A percentile compares a stretch with the other conserved stretches of the same genome.
phyloP scores from a whole-genome alignment of 2,797 vertebrate species.

The Taenioides sp. region DNA sequence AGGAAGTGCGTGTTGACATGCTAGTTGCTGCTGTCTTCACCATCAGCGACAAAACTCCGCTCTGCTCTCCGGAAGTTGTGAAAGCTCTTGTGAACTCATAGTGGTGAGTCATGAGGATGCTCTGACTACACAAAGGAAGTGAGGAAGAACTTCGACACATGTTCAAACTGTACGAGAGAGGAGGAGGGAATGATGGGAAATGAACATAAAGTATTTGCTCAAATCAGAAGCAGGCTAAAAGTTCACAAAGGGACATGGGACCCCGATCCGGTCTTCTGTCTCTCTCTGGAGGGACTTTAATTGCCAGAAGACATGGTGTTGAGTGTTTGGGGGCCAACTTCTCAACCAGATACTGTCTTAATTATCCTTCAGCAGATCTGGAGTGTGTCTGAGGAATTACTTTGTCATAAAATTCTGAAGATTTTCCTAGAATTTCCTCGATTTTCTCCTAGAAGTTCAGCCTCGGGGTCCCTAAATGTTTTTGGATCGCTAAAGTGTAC shows the following conservation, averaged over 20 bases:
- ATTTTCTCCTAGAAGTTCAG: slow-evolving; percentile 13
- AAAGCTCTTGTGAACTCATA: no score
- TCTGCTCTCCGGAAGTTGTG: no score
- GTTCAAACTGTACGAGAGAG: slow-evolving; percentile 13
- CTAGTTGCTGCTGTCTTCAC: no score
- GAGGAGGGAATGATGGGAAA: slow-evolving; percentile 73
- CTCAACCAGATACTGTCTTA: slow-evolving; percentile 55
- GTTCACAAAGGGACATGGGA: slow-evolving; percentile 34
- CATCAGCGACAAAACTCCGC: no score
- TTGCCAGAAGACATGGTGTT: slow-evolving; percentile 35
- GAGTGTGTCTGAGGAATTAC: slow-evolving; percentile 51
- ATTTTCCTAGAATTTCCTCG: neutral
- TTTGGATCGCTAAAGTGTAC: no score
- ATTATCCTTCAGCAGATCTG: slow-evolving; percentile 56
- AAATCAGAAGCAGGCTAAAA: slow-evolving; percentile 42
- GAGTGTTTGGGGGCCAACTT: slow-evolving; percentile 15
- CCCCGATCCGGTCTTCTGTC: slow-evolving; percentile 16
- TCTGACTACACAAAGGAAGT: no score
- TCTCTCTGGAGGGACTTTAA: slow-evolving; percentile 36
- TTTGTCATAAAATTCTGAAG: slow-evolving; percentile 10
- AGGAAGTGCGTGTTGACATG: no score
- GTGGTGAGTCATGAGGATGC: no score
- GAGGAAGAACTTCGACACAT: slow-evolving; percentile 11
- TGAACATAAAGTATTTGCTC: slow-evolving; percentile 45
- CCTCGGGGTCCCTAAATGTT: no score